Conservation (phyloP, 2,888 invertebrate genomes). For the Dicycla oo region DNA sequence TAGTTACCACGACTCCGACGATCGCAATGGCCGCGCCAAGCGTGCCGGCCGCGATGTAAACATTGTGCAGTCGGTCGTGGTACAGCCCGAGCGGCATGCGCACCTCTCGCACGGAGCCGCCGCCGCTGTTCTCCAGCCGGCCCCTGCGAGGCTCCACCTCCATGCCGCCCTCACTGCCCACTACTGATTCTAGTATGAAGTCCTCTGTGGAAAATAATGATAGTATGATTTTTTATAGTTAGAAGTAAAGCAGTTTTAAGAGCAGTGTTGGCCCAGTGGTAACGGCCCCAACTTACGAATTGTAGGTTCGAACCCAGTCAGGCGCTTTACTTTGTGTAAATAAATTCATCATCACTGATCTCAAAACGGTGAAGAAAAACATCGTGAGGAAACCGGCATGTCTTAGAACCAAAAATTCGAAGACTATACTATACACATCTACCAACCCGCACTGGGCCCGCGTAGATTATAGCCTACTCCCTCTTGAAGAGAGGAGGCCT, state of each 20-base stretch:
- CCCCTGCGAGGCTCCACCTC: slow-evolving; percentile 68
- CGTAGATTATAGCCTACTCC: too few species aligned
- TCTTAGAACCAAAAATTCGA: too few species aligned
- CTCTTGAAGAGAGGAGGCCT: too few species aligned
- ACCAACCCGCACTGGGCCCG: too few species aligned
- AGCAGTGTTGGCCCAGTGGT: too few species aligned
- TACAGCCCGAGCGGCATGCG: slow-evolving; percentile 91
- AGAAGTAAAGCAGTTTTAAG: background rate
- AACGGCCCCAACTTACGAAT: too few species aligned
- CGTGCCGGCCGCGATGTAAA: slow-evolving; percentile 95
- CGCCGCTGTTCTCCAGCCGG: slow-evolving; percentile 68
- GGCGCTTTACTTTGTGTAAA: too few species aligned
- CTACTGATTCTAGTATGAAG: slow-evolving; percentile 93
- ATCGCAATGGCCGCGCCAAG: slow-evolving; percentile 94
- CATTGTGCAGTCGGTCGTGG: slow-evolving; percentile 93
- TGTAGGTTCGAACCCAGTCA: too few species aligned
- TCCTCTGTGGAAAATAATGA: slow-evolving; percentile 88
- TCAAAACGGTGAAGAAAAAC: too few species aligned
- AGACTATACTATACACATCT: too few species aligned
- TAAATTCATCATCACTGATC: too few species aligned
- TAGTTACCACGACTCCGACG: slow-evolving; percentile 93
- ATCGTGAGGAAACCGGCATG: too few species aligned
- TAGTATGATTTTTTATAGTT: background rate
- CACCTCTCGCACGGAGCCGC: slow-evolving; percentile 86
- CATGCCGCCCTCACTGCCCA: slow-evolving; percentile 79